These are phyloP conservation scores for Magallana nippona DNA, from an alignment of 2,888 invertebrate genomes.

Conservation along the genomic window DNA sequence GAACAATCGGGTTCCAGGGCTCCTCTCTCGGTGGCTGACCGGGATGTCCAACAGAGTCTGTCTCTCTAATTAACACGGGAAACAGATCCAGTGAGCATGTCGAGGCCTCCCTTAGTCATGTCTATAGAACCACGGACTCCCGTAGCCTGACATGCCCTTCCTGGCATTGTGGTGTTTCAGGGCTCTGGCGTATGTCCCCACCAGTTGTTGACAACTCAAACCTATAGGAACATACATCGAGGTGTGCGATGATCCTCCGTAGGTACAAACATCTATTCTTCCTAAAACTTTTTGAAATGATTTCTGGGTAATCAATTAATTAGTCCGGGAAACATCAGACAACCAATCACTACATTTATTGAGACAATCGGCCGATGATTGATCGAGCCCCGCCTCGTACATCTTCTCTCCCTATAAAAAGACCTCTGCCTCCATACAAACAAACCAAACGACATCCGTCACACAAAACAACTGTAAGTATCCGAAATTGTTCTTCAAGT, in stretches of 20 bases:
- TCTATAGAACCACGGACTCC: not conserved
- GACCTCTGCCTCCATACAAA: not conserved
- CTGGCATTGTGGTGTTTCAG: not conserved
- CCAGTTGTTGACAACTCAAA: conserved; percentile 1
- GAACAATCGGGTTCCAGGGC: no score
- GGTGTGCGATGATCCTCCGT: not conserved
- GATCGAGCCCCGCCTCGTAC: not conserved
- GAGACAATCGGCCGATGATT: not conserved
- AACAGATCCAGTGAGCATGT: not conserved
- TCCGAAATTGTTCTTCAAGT: not conserved
- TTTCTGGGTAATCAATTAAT: conserved; percentile 14
- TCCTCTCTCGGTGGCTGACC: not conserved
- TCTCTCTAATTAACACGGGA: conserved; percentile 24
- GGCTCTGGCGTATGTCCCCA: not conserved
- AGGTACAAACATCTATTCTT: conserved; percentile 1
- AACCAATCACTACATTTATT: conserved; percentile 20
- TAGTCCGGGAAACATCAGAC: not conserved
- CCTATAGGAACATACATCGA: not conserved
- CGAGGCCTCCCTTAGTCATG: conserved; percentile 2
- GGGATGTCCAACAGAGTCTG: not conserved
- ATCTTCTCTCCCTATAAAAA: conserved; percentile 15
- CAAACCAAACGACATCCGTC: not conserved
- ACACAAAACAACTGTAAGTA: not conserved
- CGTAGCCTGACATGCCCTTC: not conserved
- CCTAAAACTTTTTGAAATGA: not conserved